These are phyloP conservation scores for Apomyelois bistriatella DNA, from an alignment of 2,888 invertebrate genomes.

Conservation along the genomic window DNA sequence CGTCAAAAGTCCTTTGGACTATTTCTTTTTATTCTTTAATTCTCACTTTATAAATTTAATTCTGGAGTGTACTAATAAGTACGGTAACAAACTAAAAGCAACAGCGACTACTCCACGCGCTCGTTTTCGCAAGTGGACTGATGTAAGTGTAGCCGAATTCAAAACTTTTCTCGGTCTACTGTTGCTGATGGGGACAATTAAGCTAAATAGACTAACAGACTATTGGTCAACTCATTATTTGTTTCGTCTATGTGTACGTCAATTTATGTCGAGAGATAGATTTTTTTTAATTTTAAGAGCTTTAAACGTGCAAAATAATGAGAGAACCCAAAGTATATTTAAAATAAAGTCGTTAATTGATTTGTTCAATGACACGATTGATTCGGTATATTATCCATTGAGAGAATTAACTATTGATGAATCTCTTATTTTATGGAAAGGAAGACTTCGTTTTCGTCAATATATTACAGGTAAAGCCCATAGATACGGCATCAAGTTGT, in stretches of 20 bases:
- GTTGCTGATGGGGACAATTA: conserved; percentile 19
- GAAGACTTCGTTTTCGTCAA: conserved; percentile 22
- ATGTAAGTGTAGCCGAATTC: conserved; percentile 2
- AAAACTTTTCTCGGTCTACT: conserved; percentile 23
- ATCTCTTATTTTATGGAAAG: conserved; percentile 27
- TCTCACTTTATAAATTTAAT: conserved; percentile 21
- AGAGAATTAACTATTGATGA: conserved; percentile 25
- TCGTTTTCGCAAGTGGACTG: conserved; percentile 23
- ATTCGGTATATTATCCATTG: conserved; percentile 23
- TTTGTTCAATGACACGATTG: conserved; percentile 22
- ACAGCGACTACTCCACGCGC: conserved; percentile 20
- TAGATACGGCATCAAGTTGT: conserved; percentile 21
- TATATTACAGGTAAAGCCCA: conserved; percentile 18
- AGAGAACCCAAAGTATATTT: conserved; percentile 24
- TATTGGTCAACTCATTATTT: conserved; percentile 29
- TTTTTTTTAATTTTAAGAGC: conserved; percentile 29
- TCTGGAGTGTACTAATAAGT: conserved; percentile 24
- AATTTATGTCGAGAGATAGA: conserved; percentile 21
- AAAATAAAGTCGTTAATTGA: conserved; percentile 28
- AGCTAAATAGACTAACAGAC: conserved; percentile 25
- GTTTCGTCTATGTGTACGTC: conserved; percentile 10
- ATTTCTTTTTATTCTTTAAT: conserved; percentile 12
- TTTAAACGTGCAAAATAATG: conserved; percentile 24
- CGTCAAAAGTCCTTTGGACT: conserved; percentile 21
- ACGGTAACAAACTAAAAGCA: conserved; percentile 24